A percentile compares a stretch with the other conserved stretches of the same genome.
phyloP scores from a whole-genome alignment of 2,113 vertebrate genomes.

The Bubo scandiacus region DNA sequence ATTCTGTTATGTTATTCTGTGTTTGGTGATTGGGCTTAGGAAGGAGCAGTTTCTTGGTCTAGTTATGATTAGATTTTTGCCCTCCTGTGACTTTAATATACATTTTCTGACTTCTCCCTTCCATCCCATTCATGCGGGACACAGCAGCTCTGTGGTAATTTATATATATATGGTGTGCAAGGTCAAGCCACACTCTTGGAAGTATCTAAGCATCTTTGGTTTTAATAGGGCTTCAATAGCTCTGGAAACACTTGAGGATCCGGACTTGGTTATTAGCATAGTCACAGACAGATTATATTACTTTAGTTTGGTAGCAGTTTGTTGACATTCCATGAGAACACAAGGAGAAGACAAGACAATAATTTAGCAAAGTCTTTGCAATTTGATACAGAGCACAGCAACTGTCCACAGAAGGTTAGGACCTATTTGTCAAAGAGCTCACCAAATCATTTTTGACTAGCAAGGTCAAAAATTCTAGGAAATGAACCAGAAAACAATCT shows the following conservation, averaged over 20 bases:
- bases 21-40: background rate
- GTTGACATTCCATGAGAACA: background rate
- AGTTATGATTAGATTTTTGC: background rate
- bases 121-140: background rate
- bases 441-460: background rate
- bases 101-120: background rate
- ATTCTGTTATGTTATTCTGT: background rate
- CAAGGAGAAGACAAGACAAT: background rate
- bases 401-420: background rate
- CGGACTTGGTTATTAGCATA: background rate
- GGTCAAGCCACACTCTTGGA: background rate
- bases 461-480: conserved; percentile 3
- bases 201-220: background rate
- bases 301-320: background rate
- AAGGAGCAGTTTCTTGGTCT: background rate
- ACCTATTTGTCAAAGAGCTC: background rate
- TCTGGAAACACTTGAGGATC: background rate
- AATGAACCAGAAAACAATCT: background rate
- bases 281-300: background rate
- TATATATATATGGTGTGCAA: background rate
- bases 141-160: background rate
- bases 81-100: background rate
- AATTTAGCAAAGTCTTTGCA: background rate
- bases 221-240: background rate
- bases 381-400: background rate